These are phyloP conservation scores for Diploscapter pachys DNA, from an alignment of 1,140 invertebrate species.

Conservation along the genomic window DNA sequence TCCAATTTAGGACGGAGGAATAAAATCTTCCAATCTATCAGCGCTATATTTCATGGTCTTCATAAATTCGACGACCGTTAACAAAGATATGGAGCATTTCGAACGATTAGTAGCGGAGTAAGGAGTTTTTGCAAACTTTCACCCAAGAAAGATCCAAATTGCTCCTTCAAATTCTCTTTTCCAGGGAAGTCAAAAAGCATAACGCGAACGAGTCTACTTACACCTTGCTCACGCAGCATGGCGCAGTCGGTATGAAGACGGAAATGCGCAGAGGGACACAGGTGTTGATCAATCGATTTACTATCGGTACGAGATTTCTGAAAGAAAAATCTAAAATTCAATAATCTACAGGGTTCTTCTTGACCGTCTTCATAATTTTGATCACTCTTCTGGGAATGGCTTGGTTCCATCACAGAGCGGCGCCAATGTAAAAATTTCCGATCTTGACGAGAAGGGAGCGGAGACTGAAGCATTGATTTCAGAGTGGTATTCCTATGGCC, in stretches of 20 bases:
- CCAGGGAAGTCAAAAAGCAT: conserved; percentile 7
- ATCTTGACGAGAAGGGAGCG: too few species aligned
- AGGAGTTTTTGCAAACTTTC: not conserved
- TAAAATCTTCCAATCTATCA: conserved; percentile 10
- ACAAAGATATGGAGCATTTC: conserved; percentile 8
- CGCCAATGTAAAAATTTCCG: too few species aligned
- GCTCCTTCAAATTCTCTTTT: not conserved
- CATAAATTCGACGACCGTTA: conserved; percentile 3
- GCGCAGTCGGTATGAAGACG: not conserved
- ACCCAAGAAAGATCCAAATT: not conserved
- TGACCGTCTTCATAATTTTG: not conserved
- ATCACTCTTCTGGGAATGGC: not conserved
- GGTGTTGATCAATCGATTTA: not conserved
- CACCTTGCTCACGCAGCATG: conserved; percentile 2
- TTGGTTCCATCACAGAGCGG: too few species aligned
- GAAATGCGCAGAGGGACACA: conserved; percentile 9
- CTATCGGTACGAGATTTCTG: not conserved
- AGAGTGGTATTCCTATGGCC: not conserved
- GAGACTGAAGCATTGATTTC: too few species aligned
- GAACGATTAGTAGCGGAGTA: conserved; percentile 8
- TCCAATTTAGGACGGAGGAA: not conserved
- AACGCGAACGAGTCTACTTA: not conserved
- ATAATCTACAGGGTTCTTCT: not conserved
- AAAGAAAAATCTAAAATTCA: not conserved
- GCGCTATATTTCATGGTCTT: conserved; percentile 18